A percentile compares a stretch with the other conserved stretches of the same genome.
Conservation (phyloP, 2,113 vertebrate genomes). For the Promerops cafer region DNA sequence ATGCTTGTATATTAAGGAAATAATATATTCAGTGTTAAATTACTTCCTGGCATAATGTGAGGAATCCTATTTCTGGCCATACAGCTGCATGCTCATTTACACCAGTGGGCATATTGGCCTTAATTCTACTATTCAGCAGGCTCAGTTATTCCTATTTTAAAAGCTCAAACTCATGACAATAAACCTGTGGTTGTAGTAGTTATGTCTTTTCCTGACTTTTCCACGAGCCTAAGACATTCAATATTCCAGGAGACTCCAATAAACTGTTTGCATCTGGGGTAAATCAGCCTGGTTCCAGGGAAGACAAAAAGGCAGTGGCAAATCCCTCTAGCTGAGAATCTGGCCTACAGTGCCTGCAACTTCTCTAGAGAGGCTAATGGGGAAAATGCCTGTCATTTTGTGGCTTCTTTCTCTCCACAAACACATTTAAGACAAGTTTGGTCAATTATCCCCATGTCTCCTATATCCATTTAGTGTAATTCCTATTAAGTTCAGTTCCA, state of each 20-base stretch:
- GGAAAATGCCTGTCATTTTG: conserved; percentile 63
- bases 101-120: neutral
- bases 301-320: conserved; percentile 23
- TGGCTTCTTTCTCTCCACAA: conserved; percentile 65
- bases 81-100: conserved; percentile 11
- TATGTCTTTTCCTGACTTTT: conserved; percentile 28
- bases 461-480: conserved; percentile 72
- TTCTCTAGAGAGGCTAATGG: conserved; percentile 59
- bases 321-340: conserved; percentile 40
- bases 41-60: neutral
- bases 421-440: conserved; percentile 64
- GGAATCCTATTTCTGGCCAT: conserved; percentile 8
- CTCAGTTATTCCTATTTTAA: conserved; percentile 5
- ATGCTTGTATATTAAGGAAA: conserved; percentile 11
- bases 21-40: conserved; percentile 40
- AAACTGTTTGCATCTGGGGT: neutral
- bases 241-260: neutral
- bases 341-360: conserved; percentile 32
- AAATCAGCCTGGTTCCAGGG: conserved; percentile 19
- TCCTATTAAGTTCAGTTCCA: conserved; percentile 70
- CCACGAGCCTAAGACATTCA: neutral
- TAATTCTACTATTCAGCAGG: neutral
- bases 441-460: conserved; percentile 72
- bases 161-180: conserved; percentile 5
- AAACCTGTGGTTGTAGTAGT: conserved; percentile 14